phyloP scores from a whole-genome alignment of 2,888 invertebrate species.

The Ophion ellenae region DNA sequence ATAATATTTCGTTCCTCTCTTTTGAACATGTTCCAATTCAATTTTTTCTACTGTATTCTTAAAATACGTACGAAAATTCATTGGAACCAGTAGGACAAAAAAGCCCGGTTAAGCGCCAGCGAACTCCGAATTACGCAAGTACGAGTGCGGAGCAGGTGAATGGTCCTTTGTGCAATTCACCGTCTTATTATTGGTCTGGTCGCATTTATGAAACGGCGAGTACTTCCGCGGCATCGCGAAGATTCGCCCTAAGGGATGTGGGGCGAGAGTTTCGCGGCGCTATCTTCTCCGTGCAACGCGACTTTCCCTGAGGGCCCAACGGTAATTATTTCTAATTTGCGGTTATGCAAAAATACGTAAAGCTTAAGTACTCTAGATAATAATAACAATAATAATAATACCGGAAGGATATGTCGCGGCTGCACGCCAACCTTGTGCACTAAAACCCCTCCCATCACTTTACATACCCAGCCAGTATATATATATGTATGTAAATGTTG shows the following conservation, averaged over 20 bases:
- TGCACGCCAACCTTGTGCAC: slow-evolving; percentile 28
- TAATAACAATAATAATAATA: slow-evolving; percentile 68
- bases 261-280: slow-evolving; percentile 18
- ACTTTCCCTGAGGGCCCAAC: slow-evolving; percentile 74
- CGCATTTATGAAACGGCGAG: slow-evolving; percentile 36
- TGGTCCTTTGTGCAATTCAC: slow-evolving; percentile 32
- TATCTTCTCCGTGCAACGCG: slow-evolving; percentile 56
- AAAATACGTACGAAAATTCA: too few relatives aligned
- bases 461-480: not conserved
- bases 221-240: slow-evolving; percentile 10
- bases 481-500: not conserved
- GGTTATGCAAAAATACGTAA: slow-evolving; percentile 79
- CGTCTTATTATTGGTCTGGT: slow-evolving; percentile 55
- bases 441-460: slow-evolving; percentile 19
- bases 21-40: not conserved
- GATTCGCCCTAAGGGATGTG: slow-evolving; percentile 18
- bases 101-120: not conserved
- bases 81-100: not conserved
- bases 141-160: not conserved
- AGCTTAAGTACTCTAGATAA: slow-evolving; percentile 76
- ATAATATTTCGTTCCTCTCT: too few relatives aligned
- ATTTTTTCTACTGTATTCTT: not conserved
- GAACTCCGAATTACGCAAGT: slow-evolving; percentile 2
- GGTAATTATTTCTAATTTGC: slow-evolving; percentile 80
- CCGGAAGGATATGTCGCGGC: slow-evolving; percentile 48